Evolutionary conservation across 2,113 vertebrate genomes (phyloP).

Genomic region (Tragelaphus imberbis): DNA sequence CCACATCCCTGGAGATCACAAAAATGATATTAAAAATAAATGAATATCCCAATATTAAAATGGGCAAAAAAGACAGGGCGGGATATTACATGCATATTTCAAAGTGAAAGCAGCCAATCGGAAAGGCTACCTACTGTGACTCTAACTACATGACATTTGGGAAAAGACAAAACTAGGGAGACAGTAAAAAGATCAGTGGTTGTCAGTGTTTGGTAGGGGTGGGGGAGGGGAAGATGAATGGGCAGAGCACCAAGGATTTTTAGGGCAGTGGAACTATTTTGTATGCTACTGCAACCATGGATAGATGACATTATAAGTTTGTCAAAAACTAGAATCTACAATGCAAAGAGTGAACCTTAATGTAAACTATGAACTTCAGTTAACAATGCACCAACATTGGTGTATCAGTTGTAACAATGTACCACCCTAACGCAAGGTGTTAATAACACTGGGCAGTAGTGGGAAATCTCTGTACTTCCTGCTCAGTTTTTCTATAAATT

Average conservation of each 20-base stretch:
- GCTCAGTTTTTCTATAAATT: neutral
- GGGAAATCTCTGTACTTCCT: neutral
- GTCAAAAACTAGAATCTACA: neutral
- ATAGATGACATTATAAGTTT: fast-evolving
- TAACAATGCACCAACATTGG: fast-evolving
- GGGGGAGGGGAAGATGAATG: fast-evolving
- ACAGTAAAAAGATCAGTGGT: no score
- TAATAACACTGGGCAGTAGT: fast-evolving
- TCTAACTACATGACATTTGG: neutral
- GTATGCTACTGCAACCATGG: fast-evolving
- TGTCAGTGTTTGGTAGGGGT: neutral
- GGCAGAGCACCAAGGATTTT: fast-evolving
- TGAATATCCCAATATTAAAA: neutral
- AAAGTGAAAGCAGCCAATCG: neutral
- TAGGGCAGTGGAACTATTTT: fast-evolving
- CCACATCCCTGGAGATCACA: neutral
- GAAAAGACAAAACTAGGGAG: neutral
- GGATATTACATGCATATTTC: neutral
- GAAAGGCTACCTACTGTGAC: neutral
- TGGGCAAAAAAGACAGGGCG: neutral
- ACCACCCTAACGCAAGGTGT: neutral
- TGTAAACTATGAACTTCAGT: neutral
- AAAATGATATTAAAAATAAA: neutral
- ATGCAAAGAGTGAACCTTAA: neutral
- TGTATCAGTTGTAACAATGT: fast-evolving